phyloP scores from a whole-genome alignment of 1,140 invertebrate species.

The Philaenus spumarius region DNA sequence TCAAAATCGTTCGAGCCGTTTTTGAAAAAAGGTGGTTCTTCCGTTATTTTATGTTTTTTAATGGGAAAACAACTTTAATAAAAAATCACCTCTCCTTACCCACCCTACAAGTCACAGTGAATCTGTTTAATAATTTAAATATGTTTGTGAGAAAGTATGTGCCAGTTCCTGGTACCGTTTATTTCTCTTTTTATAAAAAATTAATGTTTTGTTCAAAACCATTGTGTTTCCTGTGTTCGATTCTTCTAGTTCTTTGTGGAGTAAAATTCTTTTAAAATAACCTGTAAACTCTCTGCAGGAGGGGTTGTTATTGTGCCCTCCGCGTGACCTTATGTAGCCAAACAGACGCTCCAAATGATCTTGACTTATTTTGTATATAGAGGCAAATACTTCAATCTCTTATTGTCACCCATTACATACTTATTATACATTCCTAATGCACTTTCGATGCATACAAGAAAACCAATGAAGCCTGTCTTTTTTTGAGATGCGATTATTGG shows the following conservation, averaged over 20 bases:
- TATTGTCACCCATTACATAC: not conserved
- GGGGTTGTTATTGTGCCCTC: constrained; percentile 25
- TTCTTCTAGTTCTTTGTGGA: no score
- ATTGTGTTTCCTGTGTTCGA: constrained; percentile 2
- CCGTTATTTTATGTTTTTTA: no score
- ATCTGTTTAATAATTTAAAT: no score
- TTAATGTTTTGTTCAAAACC: not conserved
- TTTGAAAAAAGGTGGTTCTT: no score
- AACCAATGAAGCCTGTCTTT: constrained; percentile 7
- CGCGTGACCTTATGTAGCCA: constrained; percentile 16
- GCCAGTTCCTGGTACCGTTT: no score
- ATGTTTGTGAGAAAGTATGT: no score
- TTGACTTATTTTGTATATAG: constrained; percentile 27
- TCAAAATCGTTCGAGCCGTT: no score
- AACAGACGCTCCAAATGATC: constrained; percentile 27
- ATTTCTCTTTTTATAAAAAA: no score
- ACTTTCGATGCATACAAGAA: constrained; percentile 9
- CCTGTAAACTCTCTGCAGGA: constrained; percentile 11
- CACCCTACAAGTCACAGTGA: no score
- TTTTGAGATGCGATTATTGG: not conserved
- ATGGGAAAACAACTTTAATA: no score
- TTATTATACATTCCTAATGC: constrained; percentile 1
- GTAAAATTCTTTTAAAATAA: constrained; percentile 9
- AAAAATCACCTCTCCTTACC: no score
- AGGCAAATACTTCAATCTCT: constrained; percentile 16